phyloP scores from a whole-genome alignment of 2,113 vertebrate genomes.

The Condylura cristata region DNA sequence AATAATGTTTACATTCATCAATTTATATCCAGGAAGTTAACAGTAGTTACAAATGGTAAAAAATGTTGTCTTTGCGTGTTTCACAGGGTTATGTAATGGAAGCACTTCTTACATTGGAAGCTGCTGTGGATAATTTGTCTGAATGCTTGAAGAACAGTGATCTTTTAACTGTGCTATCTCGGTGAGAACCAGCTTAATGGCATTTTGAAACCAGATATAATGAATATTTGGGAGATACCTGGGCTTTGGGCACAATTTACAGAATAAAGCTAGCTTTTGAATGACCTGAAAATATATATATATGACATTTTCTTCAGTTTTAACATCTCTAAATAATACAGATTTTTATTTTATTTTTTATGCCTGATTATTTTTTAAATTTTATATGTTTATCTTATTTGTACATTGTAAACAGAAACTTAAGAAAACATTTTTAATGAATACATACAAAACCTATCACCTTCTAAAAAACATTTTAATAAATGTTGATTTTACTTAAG shows the following conservation, averaged over 20 bases:
- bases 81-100: constrained; percentile 98
- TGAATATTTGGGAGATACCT: constrained; percentile 6
- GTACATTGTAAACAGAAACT: background rate
- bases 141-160: constrained; percentile 98
- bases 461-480: constrained; percentile 38
- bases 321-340: background rate
- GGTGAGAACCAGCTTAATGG: constrained; percentile 84
- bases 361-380: background rate
- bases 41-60: background rate
- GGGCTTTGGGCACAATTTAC: background rate
- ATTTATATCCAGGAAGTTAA: background rate
- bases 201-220: background rate
- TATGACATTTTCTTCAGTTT: constrained; percentile 38
- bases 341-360: background rate
- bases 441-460: background rate
- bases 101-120: constrained; percentile 95
- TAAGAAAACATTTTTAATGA: constrained; percentile 38
- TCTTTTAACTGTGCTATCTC: constrained; percentile 94
- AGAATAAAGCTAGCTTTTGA: constrained; percentile 29
- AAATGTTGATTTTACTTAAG: constrained; percentile 12
- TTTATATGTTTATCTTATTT: background rate
- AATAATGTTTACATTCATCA: background rate
- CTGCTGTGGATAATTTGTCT: constrained; percentile 97
- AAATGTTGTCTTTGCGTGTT: constrained; percentile 29
- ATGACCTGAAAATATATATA: background rate